Evolutionary conservation across 2,888 invertebrate species (phyloP), one percentile per base, ranked within the genome.

Genomic region (Tenthredo amoena): DNA sequence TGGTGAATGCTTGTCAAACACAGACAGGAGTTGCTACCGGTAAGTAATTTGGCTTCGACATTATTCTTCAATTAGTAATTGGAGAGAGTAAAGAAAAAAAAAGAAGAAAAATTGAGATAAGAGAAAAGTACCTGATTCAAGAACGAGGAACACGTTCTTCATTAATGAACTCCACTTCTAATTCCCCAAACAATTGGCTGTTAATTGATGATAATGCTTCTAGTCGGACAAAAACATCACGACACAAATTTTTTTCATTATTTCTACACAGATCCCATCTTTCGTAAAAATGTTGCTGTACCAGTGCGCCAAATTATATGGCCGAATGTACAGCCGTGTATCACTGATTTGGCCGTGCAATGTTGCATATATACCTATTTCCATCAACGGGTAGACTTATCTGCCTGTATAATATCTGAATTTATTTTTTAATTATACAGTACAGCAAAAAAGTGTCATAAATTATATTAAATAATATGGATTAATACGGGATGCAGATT

Each of bases 1-100:
- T 92, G 15, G 92, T 93, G 40, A 92, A 92, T 85, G 92, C 92
- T 85, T 93, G 92, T 84, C 92, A 92, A 86, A 92, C 90, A 65
- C 91, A 92, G 87, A 91, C 92, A 87, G 91, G 91, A 85, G 92
- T 92, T 85, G 88, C 91, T 62, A 92, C 92, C 87, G 91, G 92
- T 92, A 91, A 10, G 82, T 81, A 81, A 81, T 37, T 37, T 81
- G 31, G 21, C 37, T 37, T n/a, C 31, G 18, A 18, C 34, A 74
- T 74, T 43, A 40, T 74, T 74, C 47, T 68, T 68, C 74, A 7
- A 77, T 6, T 76, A 2, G 18, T 71, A 71, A 71, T 18, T 71
- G 7, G 9, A n/a, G n/a, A 26, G 71, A 2, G n/a, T n/a, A 34
- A 12, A 7, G 10, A 34, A n/a, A 18, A 65, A 31, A 65, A 26